phyloP scores from a whole-genome alignment of 1,140 invertebrate species.

The Drosophila santomea region DNA sequence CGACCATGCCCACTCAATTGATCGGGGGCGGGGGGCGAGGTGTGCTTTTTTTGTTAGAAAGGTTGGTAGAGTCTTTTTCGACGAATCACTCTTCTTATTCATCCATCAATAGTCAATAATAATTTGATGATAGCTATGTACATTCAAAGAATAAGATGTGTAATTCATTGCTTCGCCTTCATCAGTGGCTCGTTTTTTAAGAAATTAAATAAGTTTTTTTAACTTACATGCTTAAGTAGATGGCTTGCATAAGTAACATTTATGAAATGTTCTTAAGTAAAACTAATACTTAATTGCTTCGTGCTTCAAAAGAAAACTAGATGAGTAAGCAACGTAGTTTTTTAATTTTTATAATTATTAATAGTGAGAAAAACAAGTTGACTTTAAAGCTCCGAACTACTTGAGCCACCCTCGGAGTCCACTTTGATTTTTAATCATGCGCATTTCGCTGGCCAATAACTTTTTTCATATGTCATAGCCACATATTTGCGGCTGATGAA shows the following conservation, averaged over 20 bases:
- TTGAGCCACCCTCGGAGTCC: constrained; percentile 5
- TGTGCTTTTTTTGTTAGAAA: background rate
- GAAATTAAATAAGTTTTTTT: no score
- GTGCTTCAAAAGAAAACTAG: no score
- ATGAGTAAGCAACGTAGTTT: background rate
- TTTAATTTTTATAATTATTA: background rate
- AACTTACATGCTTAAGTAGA: no score
- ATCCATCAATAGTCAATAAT: background rate
- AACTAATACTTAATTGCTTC: no score
- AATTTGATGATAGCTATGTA: no score
- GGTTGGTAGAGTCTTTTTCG: background rate
- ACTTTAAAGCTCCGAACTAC: background rate
- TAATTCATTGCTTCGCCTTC: no score
- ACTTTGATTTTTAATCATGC: constrained; percentile 63
- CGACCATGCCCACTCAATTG: constrained; percentile 8
- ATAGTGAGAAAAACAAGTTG: background rate
- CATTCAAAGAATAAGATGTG: no score
- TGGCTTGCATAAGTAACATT: no score
- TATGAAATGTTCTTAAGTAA: no score
- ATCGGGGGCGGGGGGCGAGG: background rate
- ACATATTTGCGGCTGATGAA: constrained; percentile 46
- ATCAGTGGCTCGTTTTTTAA: no score
- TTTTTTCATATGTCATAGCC: constrained; percentile 59
- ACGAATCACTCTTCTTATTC: background rate
- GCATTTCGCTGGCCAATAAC: constrained; percentile 44